Base-by-base conservation (phyloP, 2,797 vertebrate species). In the Diceros bicornis region DNA sequence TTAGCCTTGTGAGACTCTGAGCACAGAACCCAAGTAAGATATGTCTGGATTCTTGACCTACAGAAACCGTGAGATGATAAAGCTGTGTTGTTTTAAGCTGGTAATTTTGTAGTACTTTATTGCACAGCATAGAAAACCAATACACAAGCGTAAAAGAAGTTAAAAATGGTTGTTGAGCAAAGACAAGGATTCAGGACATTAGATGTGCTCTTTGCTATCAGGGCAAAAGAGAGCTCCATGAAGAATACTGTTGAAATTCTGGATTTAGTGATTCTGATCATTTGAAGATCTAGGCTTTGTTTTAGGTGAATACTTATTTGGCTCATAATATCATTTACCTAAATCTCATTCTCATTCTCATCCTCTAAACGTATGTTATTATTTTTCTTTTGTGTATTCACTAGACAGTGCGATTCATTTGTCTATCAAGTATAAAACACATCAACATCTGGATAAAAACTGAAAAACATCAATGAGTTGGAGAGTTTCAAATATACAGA, bases 381-480 rank as follows among this genome's bases (percentile, higher is more conserved):
- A 66, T 84, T 96, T 69, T 86, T 91, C 13, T 37, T 91, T 81
- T 92, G 25, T 93, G 59, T 66, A 64, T 17, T 17, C 4, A 25
- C 29, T 89, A 87, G 64, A 86, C 55, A 41, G 55, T 75, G 8
- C 23, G 91, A 66, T 74, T 89, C 25, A 81, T 81, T 96, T 96
- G 55, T 81, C 92, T 96, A 29, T 92, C 32, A 95, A 77, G 74
- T 88, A 29, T 89, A 86, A 94, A 77, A 47, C 55, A 47, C 11
- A 96, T 61, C 6, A 50, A 66, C 64, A 94, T 91, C 94, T 97
- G 64, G 85, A 95, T 92, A 75, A 92, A 93, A 97, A 92, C 32
- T 74, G 20, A 71, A 90, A 89, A 79, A 64, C 95, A 68, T 37
- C 23, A 89, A 78, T 61, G 14, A 89, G 92, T 92, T 97, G 37